These are phyloP conservation scores for Deilephila elpenor DNA, from an alignment of 2,888 invertebrate species.

Conservation along the genomic window DNA sequence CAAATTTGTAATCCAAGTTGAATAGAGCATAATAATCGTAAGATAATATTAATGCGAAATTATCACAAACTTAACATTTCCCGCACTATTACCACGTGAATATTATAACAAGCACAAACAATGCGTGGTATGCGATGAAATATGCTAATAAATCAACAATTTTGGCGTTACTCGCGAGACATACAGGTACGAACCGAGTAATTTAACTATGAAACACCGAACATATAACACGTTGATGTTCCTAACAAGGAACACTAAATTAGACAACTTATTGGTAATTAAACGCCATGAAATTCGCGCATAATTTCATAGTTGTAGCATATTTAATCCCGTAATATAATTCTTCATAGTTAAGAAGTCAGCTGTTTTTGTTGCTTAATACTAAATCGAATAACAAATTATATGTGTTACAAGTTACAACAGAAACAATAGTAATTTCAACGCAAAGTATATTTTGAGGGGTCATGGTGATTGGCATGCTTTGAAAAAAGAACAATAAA, in stretches of 20 bases:
- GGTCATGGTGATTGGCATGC: not conserved
- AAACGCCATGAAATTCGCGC: too few relatives aligned
- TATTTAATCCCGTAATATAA: too few relatives aligned
- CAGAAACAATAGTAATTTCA: too few relatives aligned
- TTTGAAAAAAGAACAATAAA: not conserved
- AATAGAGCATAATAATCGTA: too few relatives aligned
- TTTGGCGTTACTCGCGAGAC: not conserved
- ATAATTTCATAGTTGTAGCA: not conserved
- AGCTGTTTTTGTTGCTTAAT: too few relatives aligned
- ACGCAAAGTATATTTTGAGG: not conserved
- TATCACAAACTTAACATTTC: not conserved
- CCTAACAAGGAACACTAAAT: not conserved
- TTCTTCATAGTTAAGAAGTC: too few relatives aligned
- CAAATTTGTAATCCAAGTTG: too few relatives aligned
- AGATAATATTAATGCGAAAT: not conserved
- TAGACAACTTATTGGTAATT: not conserved
- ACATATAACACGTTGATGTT: not conserved
- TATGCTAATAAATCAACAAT: slow-evolving; percentile 11
- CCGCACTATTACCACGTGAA: not conserved
- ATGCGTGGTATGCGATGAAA: not conserved
- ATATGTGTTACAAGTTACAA: too few relatives aligned
- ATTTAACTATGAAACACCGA: slow-evolving; percentile 12
- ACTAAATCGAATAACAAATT: too few relatives aligned
- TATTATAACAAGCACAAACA: not conserved
- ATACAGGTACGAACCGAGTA: not conserved